Percentiles rank a stretch among this genome's conserved stretches.
These are phyloP conservation scores for Toxonevra muliebris DNA, from an alignment of 2,888 invertebrate genomes.

Conservation along the genomic window DNA sequence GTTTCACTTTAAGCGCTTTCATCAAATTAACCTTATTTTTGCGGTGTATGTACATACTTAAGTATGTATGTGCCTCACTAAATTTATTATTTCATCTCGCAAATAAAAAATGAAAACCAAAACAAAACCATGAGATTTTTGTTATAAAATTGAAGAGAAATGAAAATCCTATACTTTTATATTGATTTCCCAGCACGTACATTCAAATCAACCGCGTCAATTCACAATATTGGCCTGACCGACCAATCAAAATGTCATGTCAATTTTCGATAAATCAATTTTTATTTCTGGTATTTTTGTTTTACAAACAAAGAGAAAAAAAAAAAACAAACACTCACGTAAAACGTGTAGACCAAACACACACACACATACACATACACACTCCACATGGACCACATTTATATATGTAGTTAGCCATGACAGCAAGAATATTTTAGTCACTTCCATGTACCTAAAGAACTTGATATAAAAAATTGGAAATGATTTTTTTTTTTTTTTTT, in stretches of 20 bases:
- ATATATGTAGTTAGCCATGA: too few relatives aligned
- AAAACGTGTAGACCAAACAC: neutral
- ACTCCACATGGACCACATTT: neutral
- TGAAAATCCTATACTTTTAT: neutral
- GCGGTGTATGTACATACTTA: too few relatives aligned
- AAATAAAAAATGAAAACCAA: too few relatives aligned
- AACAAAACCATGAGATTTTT: too few relatives aligned
- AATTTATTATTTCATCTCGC: too few relatives aligned
- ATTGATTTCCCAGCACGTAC: slow-evolving; percentile 15
- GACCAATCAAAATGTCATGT: slow-evolving; percentile 25
- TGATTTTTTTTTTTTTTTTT: slow-evolving; percentile 20
- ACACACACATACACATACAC: neutral
- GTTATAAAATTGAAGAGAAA: too few relatives aligned
- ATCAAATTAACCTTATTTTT: too few relatives aligned
- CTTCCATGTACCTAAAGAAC: slow-evolving; percentile 24
- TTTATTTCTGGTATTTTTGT: slow-evolving; percentile 9
- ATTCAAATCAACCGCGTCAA: slow-evolving; percentile 20
- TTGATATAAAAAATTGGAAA: slow-evolving; percentile 22
- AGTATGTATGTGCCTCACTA: too few relatives aligned
- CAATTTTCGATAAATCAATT: slow-evolving; percentile 23
- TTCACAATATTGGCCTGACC: slow-evolving; percentile 1
- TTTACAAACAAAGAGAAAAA: neutral
- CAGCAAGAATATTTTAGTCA: neutral
- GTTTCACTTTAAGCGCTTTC: too few relatives aligned
- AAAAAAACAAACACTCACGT: neutral